Evolutionary conservation across 2,113 vertebrate genomes (phyloP), one percentile per base, ranked within the genome.

Genomic region (Anguilla japonica): DNA sequence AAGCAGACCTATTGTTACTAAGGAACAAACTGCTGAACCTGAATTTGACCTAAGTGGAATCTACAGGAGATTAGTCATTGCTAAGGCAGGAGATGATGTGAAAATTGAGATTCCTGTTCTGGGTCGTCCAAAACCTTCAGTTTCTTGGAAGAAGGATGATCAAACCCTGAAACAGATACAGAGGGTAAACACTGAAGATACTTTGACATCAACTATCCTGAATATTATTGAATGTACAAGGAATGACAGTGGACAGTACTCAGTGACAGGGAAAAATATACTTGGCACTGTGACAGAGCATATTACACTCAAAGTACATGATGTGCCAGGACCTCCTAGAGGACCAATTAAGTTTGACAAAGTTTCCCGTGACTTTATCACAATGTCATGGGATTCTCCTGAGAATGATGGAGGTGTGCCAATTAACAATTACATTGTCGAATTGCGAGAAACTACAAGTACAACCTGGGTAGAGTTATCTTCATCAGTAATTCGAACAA

Each of bases 371-470:
- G 97, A 98, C 78, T 97, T 94, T 87, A 92, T 98, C 80, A 92
- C 94, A 56, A 97, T 99, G 90, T 97, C 98, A 13, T 99, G 98
- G 98, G 97, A 98, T 2, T 93, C 97, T 86, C 98, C 98, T 84
- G 95, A 99, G 90, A 97, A 99, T 87, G 98, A 99, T n/a, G 98
- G 98, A 41, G 98, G 98, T 5, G 98, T 99, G 85, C 97, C 98
- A 88, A 98, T 99, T 89, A 99, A 95, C 92, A 99, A 97, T 89
- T 99, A 99, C 1, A 89, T 98, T 29, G 93, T 99, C 86, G 98
- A 99, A 95, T 96, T 98, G 91, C 96, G 97, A 89, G 96, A 99
- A 89, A 98, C 98, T 46, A 97, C 98, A 83, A 96, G 96, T 78
- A 98, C 98, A 85, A 95, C 96, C 0, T 99, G 98, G 98, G 94